A percentile compares a stretch with the other conserved stretches of the same genome.
phyloP scores from a whole-genome alignment of 2,113 vertebrate species.

The Rutilus rutilus region DNA sequence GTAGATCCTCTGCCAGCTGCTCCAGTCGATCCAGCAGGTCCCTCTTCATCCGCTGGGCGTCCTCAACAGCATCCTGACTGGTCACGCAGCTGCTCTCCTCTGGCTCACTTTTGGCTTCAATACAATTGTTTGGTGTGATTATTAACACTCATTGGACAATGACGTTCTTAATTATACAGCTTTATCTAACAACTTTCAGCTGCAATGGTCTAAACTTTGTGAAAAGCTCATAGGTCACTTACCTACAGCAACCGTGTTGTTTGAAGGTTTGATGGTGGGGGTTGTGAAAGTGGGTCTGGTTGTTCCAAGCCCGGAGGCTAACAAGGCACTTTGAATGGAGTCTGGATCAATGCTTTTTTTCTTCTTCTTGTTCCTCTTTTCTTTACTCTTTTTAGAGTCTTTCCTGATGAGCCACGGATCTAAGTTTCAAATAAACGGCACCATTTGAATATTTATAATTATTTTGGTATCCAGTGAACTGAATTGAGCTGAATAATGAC shows the following conservation, averaged over 20 bases:
- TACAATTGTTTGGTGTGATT: background rate
- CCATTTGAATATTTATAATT: background rate
- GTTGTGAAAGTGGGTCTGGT: conserved; percentile 90
- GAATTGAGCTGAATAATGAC: background rate
- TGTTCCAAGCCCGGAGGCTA: conserved; percentile 95
- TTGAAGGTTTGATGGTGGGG: conserved; percentile 75
- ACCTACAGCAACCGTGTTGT: conserved; percentile 71
- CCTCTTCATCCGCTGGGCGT: conserved; percentile 94
- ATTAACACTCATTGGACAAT: background rate
- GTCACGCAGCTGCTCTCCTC: conserved; percentile 85
- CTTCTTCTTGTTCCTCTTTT: conserved; percentile 88
- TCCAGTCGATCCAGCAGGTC: conserved; percentile 91
- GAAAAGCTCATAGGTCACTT: background rate
- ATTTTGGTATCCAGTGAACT: background rate
- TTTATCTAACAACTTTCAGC: background rate
- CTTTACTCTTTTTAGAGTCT: conserved; percentile 93
- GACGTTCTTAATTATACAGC: background rate
- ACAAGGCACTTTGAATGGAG: conserved; percentile 99
- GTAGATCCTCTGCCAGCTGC: conserved; percentile 87
- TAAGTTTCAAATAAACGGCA: conserved; percentile 56
- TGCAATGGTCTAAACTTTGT: background rate
- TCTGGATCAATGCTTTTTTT: conserved; percentile 94
- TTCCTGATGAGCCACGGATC: conserved; percentile 98
- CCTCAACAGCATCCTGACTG: conserved; percentile 95
- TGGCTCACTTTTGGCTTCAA: conserved; percentile 81